Conservation (phyloP, 2,797 vertebrate species). For the Acanthornis magna region DNA sequence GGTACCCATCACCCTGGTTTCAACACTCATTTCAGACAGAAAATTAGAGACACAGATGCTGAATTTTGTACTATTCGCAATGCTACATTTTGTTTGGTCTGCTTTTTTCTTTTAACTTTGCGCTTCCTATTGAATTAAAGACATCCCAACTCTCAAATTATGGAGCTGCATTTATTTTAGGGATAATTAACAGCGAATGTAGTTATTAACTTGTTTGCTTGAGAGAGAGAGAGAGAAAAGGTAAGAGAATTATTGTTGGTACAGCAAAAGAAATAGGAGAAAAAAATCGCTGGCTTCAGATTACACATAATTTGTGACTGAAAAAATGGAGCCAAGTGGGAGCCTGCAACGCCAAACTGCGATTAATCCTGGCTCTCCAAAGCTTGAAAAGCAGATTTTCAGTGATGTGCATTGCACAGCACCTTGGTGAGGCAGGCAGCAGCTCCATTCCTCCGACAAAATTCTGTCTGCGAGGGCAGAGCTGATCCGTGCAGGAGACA, state of each 20-base stretch:
- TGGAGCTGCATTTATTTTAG: neutral
- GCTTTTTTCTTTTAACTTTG: neutral
- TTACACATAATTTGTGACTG: neutral
- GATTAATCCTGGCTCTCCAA: neutral
- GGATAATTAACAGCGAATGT: neutral
- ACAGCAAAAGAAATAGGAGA: neutral
- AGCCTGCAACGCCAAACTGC: neutral
- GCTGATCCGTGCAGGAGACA: neutral
- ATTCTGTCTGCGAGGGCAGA: neutral
- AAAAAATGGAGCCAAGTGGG: neutral
- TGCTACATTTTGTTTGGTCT: neutral
- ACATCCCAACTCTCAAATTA: neutral
- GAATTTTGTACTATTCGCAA: neutral
- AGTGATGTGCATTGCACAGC: neutral
- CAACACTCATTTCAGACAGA: neutral
- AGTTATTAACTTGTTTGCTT: neutral
- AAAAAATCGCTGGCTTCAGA: neutral
- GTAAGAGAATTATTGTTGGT: neutral
- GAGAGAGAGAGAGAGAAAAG: neutral
- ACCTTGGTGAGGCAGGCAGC: neutral
- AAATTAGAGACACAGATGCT: neutral
- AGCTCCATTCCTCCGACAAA: neutral
- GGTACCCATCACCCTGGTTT: neutral
- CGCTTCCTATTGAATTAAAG: neutral
- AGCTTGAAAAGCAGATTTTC: neutral